Evolutionary conservation across 23 tunicate species (phyloP).

Genomic region (Oikopleura vanhoeffeni): DNA sequence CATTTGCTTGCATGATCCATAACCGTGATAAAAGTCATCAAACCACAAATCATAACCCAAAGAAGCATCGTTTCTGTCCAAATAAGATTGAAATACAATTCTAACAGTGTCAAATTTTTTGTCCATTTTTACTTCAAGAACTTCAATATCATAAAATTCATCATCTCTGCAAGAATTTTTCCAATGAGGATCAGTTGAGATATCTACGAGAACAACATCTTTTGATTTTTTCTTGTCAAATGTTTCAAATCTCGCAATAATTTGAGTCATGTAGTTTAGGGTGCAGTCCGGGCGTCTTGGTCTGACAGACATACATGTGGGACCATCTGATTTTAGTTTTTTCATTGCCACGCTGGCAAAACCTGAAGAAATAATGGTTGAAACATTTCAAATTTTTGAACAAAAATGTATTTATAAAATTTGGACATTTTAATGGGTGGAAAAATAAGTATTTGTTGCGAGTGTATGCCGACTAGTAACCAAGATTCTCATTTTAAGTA

Average conservation of each 20-base stretch:
- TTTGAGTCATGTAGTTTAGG: too few species aligned
- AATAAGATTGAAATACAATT: not conserved
- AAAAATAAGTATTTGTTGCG: too few species aligned
- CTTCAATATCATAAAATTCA: not conserved
- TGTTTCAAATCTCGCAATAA: too few species aligned
- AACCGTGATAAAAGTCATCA: conserved; percentile 7
- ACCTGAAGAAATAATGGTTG: too few species aligned
- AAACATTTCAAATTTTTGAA: too few species aligned
- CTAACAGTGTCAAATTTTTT: not conserved
- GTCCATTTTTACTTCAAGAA: not conserved
- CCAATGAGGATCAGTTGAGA: not conserved
- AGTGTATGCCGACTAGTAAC: too few species aligned
- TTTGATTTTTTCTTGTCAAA: too few species aligned
- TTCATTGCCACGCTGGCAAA: not conserved
- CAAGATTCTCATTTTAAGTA: too few species aligned
- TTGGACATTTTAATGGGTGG: too few species aligned
- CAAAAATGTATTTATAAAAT: too few species aligned
- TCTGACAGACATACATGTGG: not conserved
- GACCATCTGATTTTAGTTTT: not conserved
- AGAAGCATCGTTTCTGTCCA: not conserved
- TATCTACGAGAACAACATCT: not conserved
- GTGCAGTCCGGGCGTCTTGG: not conserved
- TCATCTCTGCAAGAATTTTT: not conserved
- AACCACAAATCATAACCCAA: conserved; percentile 8
- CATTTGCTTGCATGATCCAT: not conserved